Base-by-base conservation (phyloP, 2,113 vertebrate genomes). In the Burhinus bistriatus region DNA sequence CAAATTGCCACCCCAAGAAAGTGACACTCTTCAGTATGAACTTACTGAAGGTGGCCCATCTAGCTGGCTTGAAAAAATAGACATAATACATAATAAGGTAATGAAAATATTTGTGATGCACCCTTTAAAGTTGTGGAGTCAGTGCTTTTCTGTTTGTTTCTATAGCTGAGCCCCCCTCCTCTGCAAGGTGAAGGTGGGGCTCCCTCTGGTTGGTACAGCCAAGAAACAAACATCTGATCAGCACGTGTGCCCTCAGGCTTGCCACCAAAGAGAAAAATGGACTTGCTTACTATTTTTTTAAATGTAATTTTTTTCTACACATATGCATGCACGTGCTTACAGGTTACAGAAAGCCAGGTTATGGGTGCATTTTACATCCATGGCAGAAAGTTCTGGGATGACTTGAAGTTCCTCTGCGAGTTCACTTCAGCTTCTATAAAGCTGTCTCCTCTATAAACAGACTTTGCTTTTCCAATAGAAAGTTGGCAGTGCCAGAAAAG, bases 321-420 rank as follows among this genome's bases (percentile, higher is more conserved):
- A 34, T 2, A 0, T 38, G 17, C 6, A 22, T 22, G 5, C 12
- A 6, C 1, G 0, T 81, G 22, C 49, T 61, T 12, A 7, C n/a
- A 32, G 45, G 9, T 38, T 57, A 34, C 44, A 83, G 68, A 55
- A 32, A 78, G 51, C 19, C 25, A 11, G 11, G 36, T 17, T 57
- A n/a, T 26, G 8, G 40, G 15, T 29, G 15, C 40, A 6, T 62
- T 76, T 73, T 73, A 17, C 7, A 19, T 29, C 40, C 34, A 6
- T 0, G 9, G 47, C 69, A 87, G 58, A 40, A 61, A 57, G 72
- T 66, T 87, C 44, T n/a, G 36, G 68, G 68, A 66, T 29, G 32
- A 49, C 65, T 77, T 1, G 0, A 51, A 61, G 40, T 66, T 89
- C 32, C n/a, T 72, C 40, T 55, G 16, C 0, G 2, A n/a, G 38